Conservation (phyloP, 92 coral and sea anemone species). For the Phenganax stokvisi region DNA sequence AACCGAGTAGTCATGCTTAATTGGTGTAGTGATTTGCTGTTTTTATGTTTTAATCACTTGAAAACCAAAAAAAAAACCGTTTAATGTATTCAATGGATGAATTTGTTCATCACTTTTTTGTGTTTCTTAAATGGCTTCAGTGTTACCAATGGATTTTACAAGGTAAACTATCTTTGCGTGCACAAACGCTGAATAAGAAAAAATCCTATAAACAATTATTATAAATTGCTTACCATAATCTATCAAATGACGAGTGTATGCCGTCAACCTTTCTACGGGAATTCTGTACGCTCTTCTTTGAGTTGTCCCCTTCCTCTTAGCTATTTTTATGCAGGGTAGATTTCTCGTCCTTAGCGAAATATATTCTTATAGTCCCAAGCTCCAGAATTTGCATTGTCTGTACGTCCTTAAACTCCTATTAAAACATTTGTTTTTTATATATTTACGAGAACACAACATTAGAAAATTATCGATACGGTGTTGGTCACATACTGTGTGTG, state of each 20-base stretch:
- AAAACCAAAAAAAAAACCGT: too few species aligned
- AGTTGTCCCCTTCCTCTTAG: not conserved
- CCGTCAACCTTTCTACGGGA: not conserved
- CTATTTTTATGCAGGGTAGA: not conserved
- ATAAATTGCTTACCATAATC: not conserved
- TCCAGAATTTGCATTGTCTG: not conserved
- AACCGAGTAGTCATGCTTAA: too few species aligned
- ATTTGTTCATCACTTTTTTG: too few species aligned
- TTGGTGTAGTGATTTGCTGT: too few species aligned
- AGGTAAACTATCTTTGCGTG: too few species aligned
- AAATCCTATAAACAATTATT: too few species aligned
- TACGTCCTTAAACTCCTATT: slow-evolving; percentile 5
- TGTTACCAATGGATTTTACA: too few species aligned
- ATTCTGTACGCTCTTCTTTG: not conserved
- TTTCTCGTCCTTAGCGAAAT: not conserved
- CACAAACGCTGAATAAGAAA: not conserved
- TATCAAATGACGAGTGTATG: not conserved
- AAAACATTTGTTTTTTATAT: not conserved
- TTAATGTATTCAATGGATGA: too few species aligned
- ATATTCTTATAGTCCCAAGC: not conserved
- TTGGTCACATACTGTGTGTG: slow-evolving; percentile 15
- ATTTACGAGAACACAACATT: not conserved
- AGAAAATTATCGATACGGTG: not conserved
- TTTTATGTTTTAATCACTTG: too few species aligned
- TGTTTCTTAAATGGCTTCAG: too few species aligned